Base-by-base conservation (phyloP, 2,797 vertebrate species). In the Acridotheres tristis region DNA sequence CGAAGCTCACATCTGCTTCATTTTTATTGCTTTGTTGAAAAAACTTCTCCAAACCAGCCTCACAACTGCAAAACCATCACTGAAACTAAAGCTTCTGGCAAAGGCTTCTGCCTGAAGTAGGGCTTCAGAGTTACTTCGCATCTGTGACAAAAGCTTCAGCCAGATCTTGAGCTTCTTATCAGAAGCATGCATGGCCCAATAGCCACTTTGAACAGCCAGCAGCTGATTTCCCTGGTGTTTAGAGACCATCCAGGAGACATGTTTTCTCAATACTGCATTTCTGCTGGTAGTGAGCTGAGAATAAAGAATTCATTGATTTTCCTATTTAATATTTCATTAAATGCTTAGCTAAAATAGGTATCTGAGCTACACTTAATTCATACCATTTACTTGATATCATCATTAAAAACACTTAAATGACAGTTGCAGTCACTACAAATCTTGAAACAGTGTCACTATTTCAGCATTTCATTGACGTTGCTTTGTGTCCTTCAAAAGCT, bases 391-490 rank as follows among this genome's bases (percentile, higher is more conserved):
- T 71, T 67, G 45, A 86, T 80, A 67, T 55, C 48, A 85, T 58
- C 68, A 90, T 82, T 93, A 90, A 45, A 92, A 88, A 88, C 53
- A 88, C 50, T 79, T 69, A 62, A 94, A 69, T 85, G 59, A 83
- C 80, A 92, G 88, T 42, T 86, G 71, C 48, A 83, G 57, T 80
- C 73, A 66, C 61, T 84, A 76, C 50, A 83, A 86, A 83, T 71
- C 80, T 77, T 71, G 36, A 76, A 90, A 76, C 5, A 40, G 32
- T 7, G 36, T 45, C 36, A 83, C 47, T 80, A 14, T 63, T 91
- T 63, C 69, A 77, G 73, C 40, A 67, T 74, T 86, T 83, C 71
- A 57, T 4, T 53, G 38, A 75, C 2, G 21, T 29, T 58, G 54
- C 66, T 77, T 69, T 59, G 11, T 11, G 20, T 53, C 76, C 76